phyloP scores from a whole-genome alignment of 2,797 vertebrate species.

The Liparis tanakae region DNA sequence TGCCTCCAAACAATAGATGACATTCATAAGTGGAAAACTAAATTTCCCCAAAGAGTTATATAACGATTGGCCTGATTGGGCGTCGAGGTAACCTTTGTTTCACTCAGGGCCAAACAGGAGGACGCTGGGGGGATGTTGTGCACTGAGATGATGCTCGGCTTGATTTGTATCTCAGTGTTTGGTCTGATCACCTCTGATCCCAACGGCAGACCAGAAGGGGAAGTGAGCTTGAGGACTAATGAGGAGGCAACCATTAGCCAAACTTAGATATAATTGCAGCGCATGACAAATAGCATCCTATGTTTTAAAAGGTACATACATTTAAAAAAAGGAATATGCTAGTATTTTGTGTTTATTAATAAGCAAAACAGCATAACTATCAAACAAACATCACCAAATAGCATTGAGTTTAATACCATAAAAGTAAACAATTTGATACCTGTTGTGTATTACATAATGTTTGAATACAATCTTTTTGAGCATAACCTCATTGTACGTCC shows the following conservation, averaged over 20 bases:
- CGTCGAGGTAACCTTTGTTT: slow-evolving; percentile 52
- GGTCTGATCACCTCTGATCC: slow-evolving; percentile 50
- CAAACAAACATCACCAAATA: background rate
- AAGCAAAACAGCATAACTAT: background rate
- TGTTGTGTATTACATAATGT: slow-evolving; percentile 2
- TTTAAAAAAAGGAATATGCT: background rate
- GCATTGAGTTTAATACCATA: background rate
- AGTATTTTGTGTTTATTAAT: too few relatives aligned
- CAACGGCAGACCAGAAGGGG: slow-evolving; percentile 16
- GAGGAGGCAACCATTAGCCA: slow-evolving; percentile 12
- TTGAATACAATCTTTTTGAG: slow-evolving; percentile 2
- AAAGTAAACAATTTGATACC: slow-evolving; percentile 4
- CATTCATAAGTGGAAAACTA: slow-evolving; percentile 48
- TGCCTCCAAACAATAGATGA: slow-evolving; percentile 43
- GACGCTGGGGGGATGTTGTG: slow-evolving; percentile 20
- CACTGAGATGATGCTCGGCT: slow-evolving; percentile 23
- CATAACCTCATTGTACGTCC: background rate
- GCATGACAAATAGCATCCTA: background rate
- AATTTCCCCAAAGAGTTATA: slow-evolving; percentile 77
- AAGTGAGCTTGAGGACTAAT: slow-evolving; percentile 46
- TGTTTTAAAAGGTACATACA: too few relatives aligned
- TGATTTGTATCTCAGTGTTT: slow-evolving; percentile 31
- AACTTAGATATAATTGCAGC: background rate
- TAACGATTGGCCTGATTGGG: slow-evolving; percentile 67
- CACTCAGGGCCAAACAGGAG: slow-evolving; percentile 26